Base-by-base conservation (phyloP, 2,797 vertebrate species). In the Triplophysa bombifrons region DNA sequence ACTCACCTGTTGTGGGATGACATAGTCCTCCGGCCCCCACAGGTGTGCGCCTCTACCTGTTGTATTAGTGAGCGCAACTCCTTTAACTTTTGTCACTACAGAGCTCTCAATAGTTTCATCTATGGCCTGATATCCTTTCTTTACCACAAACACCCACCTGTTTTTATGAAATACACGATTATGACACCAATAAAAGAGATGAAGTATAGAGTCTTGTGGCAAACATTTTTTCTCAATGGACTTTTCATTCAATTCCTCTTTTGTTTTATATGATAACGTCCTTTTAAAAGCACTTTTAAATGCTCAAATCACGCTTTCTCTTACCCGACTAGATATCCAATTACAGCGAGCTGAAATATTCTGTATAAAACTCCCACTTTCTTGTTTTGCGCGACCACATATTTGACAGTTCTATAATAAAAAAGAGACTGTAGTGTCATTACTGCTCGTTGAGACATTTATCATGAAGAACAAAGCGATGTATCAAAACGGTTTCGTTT, bases 1-100 rank as follows among this genome's bases (percentile, higher is more conserved):
- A 84, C 89, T 90, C 76, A 98, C 96, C 93, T 98, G 96, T 0
- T 95, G 91, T 48, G 97, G 97, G 75, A 97, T 94, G 84, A 96
- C 95, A 0, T 96, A 98, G 88, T 98, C 97, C 3, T 93, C 96
- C 0, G 96, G 95, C 13, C 96, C 96, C 96, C 96, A 98, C 19
- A 98, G 87, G 74, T 92, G 85, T 75, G 90, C 86, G 13, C 94
- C 95, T 0, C 94, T 92, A 79, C 94, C 92, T 0, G 93, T 90
- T 55, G 93, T 95, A 89, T 98, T 98, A 10, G 94, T 96, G 80
- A 94, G 90, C 1, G 93, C 90, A 44, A 95, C 94, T 0, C 97
- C 97, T 80, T 98, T 98, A 82, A 98, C 89, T 88, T 98, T 98
- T 72, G 96, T 96, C 71, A 96, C 91, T 67, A 97, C 91, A 0